phyloP scores from a whole-genome alignment of 2,113 vertebrate species.

The Trematomus loennbergii region DNA sequence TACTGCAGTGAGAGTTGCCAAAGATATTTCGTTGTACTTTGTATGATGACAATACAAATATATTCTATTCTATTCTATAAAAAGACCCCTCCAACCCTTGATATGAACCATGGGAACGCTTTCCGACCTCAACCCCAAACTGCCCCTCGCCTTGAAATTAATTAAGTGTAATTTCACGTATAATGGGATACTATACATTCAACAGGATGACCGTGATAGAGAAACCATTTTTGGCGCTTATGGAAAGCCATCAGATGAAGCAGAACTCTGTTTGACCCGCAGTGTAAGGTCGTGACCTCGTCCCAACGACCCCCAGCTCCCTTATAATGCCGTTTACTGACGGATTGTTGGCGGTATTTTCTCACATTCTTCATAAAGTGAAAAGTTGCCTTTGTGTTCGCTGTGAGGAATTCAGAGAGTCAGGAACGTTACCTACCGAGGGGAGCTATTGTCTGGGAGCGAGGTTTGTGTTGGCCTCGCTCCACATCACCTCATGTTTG shows the following conservation, averaged over 20 bases:
- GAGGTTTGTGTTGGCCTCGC: conserved; percentile 70
- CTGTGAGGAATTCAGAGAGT: conserved; percentile 53
- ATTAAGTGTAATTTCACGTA: conserved; percentile 63
- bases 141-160: conserved; percentile 65
- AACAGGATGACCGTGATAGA: conserved; percentile 28
- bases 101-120: conserved; percentile 60
- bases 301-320: conserved; percentile 18
- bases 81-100: conserved; percentile 26
- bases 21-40: too few species aligned
- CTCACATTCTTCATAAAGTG: conserved; percentile 48
- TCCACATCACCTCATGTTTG: conserved; percentile 81
- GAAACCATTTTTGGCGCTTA: conserved; percentile 35
- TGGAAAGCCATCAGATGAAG: conserved; percentile 36
- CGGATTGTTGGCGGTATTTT: conserved; percentile 29
- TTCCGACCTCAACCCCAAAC: conserved; percentile 40
- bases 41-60: too few species aligned
- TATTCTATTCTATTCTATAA: background rate
- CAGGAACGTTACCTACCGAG: conserved; percentile 66
- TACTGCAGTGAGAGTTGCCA: too few species aligned
- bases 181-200: conserved; percentile 41
- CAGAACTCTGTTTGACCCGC: conserved; percentile 39
- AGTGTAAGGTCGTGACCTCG: conserved; percentile 38
- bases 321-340: conserved; percentile 38
- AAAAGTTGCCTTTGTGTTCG: conserved; percentile 50
- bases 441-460: conserved; percentile 69